These are phyloP conservation scores for Apodemus sylvaticus DNA, from an alignment of 2,113 vertebrate species.

Conservation along the genomic window DNA sequence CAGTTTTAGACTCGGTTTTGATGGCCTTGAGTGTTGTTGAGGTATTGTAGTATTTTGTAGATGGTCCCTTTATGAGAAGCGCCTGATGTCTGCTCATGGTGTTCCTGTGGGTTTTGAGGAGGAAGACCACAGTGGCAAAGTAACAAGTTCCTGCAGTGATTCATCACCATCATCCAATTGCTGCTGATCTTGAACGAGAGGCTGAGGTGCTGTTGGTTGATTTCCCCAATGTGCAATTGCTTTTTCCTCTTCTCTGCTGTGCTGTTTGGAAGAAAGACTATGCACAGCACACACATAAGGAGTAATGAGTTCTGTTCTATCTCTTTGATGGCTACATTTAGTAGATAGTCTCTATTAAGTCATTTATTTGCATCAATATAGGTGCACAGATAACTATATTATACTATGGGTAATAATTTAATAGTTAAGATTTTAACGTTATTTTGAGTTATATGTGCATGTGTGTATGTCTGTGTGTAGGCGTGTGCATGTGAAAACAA, in stretches of 20 bases:
- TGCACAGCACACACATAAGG: not conserved
- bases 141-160: not conserved
- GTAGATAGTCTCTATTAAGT: not conserved
- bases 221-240: not conserved
- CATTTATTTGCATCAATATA: not conserved
- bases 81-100: slow-evolving; percentile 1
- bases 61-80: not conserved
- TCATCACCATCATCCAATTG: not conserved
- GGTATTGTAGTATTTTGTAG: not conserved
- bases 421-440: not conserved
- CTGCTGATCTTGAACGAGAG: not conserved
- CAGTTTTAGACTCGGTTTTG: slow-evolving; percentile 1
- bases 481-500: not conserved
- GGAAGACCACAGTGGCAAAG: not conserved
- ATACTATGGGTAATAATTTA: not conserved
- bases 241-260: not conserved
- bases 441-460: not conserved
- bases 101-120: not conserved
- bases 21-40: not conserved
- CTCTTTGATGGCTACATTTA: not conserved
- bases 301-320: not conserved
- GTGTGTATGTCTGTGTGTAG: not conserved
- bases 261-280: not conserved
- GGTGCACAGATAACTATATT: not conserved
- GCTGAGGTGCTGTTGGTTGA: not conserved